phyloP scores from a whole-genome alignment of 2,797 vertebrate genomes.

The Scolopax rusticola region DNA sequence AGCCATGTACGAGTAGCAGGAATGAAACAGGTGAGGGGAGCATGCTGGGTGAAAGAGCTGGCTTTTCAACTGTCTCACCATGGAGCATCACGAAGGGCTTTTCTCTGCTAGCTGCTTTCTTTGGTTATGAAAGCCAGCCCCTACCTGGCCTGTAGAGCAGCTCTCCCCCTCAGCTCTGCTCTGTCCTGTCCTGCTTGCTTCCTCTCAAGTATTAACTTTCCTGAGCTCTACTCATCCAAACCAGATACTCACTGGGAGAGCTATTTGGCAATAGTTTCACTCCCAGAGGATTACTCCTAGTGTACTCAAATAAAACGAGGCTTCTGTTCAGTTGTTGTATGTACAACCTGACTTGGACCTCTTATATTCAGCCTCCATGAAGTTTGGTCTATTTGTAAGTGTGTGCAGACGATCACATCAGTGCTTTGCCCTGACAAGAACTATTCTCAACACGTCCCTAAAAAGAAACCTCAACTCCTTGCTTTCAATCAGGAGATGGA shows the following conservation, averaged over 20 bases:
- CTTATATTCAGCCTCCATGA: not conserved
- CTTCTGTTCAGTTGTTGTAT: not conserved
- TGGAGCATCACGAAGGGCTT: not conserved
- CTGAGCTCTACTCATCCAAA: not conserved
- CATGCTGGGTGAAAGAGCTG: conserved; percentile 23
- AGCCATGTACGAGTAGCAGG: not conserved
- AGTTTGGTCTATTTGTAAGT: not conserved
- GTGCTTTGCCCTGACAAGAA: not conserved
- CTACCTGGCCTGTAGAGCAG: not conserved
- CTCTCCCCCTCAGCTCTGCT: conserved; percentile 20
- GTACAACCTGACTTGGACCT: not conserved
- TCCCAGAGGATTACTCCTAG: not conserved
- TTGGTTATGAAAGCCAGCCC: not conserved
- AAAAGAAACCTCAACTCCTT: not conserved
- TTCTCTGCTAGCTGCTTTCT: conserved; percentile 1
- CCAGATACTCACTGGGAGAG: not conserved
- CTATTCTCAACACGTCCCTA: not conserved
- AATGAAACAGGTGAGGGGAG: conserved; percentile 29
- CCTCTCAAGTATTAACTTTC: not conserved
- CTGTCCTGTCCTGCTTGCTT: conserved; percentile 34
- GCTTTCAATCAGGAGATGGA: not conserved
- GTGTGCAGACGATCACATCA: accelerated
- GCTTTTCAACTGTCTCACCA: not conserved
- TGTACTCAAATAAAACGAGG: not conserved
- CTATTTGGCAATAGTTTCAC: not conserved